Base-by-base conservation (phyloP, 1,140 invertebrate genomes). In the Drosophila hydei region DNA sequence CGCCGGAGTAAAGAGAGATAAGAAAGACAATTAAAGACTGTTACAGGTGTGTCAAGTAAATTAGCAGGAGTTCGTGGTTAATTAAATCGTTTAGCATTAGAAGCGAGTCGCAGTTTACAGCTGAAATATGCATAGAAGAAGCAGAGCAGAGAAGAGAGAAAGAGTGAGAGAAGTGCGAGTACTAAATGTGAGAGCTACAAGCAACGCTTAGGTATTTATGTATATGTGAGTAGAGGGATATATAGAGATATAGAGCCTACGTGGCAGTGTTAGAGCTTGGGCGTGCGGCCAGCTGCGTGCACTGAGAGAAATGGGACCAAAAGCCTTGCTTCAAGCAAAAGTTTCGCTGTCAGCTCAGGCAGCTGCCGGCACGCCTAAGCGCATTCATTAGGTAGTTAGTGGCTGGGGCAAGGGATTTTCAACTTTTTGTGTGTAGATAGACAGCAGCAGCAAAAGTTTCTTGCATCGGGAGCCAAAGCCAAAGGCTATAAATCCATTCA, bases 61-160 rank as follows among this genome's bases (percentile, higher is more conserved):
- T 33, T 42, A 43, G 38, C 12, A 9, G n/a, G 25, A 23, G 18
- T 21, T 52, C 40, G 23, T 8, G 4, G 9, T 27, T 23, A 62
- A 30, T 42, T n/a, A 21, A 55, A 45, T 47, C 16, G n/a, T 38
- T 58, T 61, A 47, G 68, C 33, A 40, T 64, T 70, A 59, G 72
- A 23, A 74, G 55, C 64, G 40, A 55, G 14, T 72, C 51, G 67
- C 62, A 87, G 77, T 77, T 81, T 87, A 87, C 81, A 87, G 81
- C 88, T 90, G 77, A 80, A 90, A 84, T 64, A 59, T 63, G 68
- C 63, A 67, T 25, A 76, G 47, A 77, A 21, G 14, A 80, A 68
- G 73, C 75, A 76, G 70, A 74, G 65, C 54, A 63, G 63, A 65
- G 55, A 42, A 64, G 25, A 64, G 43, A 65, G 30, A 52, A 7